phyloP scores from a whole-genome alignment of 1,140 invertebrate species.

The Pseudomyrmex cubaensis region DNA sequence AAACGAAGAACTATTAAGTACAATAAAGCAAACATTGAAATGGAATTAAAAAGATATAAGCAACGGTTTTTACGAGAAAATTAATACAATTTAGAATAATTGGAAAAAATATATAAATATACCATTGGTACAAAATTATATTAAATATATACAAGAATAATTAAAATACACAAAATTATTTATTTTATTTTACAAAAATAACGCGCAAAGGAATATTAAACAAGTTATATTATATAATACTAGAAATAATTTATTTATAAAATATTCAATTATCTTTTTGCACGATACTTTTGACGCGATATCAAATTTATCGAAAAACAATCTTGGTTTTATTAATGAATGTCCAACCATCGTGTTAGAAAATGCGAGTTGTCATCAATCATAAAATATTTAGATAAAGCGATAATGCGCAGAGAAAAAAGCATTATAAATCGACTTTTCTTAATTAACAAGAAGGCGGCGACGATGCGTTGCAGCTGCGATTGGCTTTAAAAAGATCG shows the following conservation, averaged over 20 bases:
- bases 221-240: too few relatives aligned
- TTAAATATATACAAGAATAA: background rate
- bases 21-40: background rate
- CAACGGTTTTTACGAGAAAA: background rate
- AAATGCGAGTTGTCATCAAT: background rate
- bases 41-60: background rate
- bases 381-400: background rate
- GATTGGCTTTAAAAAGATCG: constrained; percentile 20
- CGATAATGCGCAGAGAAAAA: background rate
- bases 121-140: background rate
- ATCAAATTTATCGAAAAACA: too few relatives aligned
- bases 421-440: background rate
- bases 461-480: background rate
- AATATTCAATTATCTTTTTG: too few relatives aligned
- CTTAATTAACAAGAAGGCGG: constrained; percentile 46
- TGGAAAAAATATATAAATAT: background rate
- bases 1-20: background rate
- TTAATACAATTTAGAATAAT: background rate
- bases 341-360: background rate
- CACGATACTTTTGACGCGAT: too few relatives aligned
- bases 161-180: background rate
- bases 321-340: constrained; percentile 1
- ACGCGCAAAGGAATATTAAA: too few relatives aligned
- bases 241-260: too few relatives aligned
- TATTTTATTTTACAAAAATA: too few relatives aligned